Evolutionary conservation across 2,888 invertebrate genomes (phyloP).

Genomic region (Cerceris ruficornis): DNA sequence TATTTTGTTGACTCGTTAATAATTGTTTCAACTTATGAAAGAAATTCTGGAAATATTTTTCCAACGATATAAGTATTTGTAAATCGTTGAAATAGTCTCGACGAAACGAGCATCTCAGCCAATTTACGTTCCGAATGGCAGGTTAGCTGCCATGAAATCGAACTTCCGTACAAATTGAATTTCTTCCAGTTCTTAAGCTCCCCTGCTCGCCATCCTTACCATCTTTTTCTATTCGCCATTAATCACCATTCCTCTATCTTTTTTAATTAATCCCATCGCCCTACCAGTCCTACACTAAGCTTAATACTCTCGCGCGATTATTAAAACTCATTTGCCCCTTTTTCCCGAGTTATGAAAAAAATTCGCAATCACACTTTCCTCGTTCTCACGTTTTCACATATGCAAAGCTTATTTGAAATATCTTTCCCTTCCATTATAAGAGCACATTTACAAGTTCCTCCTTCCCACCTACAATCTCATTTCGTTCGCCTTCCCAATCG

Average conservation of each 20-base stretch:
- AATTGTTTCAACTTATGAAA: too few relatives aligned
- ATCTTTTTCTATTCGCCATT: slow-evolving; percentile 20
- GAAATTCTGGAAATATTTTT: too few relatives aligned
- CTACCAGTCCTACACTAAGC: slow-evolving; percentile 1
- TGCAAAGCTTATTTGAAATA: too few relatives aligned
- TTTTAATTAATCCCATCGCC: slow-evolving; percentile 27
- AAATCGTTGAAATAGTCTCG: too few relatives aligned
- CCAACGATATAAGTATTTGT: too few relatives aligned
- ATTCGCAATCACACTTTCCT: too few relatives aligned
- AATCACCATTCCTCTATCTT: slow-evolving; percentile 24
- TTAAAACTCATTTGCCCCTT: not conserved
- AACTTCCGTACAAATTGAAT: slow-evolving; percentile 13
- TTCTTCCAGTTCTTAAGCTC: slow-evolving; percentile 18
- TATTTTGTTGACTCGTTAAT: too few relatives aligned
- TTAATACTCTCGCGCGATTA: not conserved
- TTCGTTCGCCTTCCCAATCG: too few relatives aligned
- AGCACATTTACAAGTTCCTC: too few relatives aligned
- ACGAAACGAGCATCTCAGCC: not conserved
- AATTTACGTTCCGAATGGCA: not conserved
- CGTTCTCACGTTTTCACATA: too few relatives aligned
- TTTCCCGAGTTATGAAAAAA: not conserved
- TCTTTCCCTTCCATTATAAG: too few relatives aligned
- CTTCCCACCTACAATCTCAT: too few relatives aligned
- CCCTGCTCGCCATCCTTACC: not conserved
- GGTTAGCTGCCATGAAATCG: not conserved